phyloP scores from a whole-genome alignment of 2,888 invertebrate genomes.

The Chelonus formosanus region DNA sequence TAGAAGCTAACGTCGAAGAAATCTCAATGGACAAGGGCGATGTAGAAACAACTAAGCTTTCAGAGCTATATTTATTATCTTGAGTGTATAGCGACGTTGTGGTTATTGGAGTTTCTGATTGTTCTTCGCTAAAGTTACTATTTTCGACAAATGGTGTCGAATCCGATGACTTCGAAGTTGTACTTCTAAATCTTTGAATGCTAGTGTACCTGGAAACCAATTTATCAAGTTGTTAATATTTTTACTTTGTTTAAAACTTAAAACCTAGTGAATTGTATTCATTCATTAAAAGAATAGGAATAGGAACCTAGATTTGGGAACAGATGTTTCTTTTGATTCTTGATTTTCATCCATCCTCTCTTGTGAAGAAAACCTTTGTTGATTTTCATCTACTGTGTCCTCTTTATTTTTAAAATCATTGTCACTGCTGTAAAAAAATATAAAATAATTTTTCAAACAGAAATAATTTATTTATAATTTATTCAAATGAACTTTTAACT shows the following conservation, averaged over 20 bases:
- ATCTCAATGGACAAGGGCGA: not conserved
- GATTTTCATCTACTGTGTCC: too few relatives aligned
- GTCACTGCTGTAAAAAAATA: too few relatives aligned
- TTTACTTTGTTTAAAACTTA: too few relatives aligned
- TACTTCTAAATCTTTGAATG: conserved; percentile 61
- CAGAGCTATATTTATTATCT: conserved; percentile 12
- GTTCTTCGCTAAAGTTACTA: conserved; percentile 31
- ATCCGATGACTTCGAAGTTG: conserved; percentile 44
- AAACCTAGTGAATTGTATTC: not conserved
- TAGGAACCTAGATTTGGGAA: too few relatives aligned
- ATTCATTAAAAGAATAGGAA: too few relatives aligned
- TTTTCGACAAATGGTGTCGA: conserved; percentile 28
- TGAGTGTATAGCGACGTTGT: conserved; percentile 28
- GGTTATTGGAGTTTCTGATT: conserved; percentile 33
- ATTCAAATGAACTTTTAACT: conserved; percentile 20
- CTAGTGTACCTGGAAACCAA: conserved; percentile 61
- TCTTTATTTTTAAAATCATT: too few relatives aligned
- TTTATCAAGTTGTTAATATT: too few relatives aligned
- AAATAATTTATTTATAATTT: conserved; percentile 37
- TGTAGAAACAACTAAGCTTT: conserved; percentile 33
- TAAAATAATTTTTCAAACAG: not conserved
- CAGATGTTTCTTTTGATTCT: too few relatives aligned
- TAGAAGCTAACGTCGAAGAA: conserved; percentile 35
- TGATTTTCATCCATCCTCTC: too few relatives aligned
- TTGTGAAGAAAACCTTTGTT: too few relatives aligned